Evolutionary conservation across 1,140 invertebrate genomes (phyloP), one percentile per base, ranked within the genome.

Genomic region (Anadara kagoshimensis): DNA sequence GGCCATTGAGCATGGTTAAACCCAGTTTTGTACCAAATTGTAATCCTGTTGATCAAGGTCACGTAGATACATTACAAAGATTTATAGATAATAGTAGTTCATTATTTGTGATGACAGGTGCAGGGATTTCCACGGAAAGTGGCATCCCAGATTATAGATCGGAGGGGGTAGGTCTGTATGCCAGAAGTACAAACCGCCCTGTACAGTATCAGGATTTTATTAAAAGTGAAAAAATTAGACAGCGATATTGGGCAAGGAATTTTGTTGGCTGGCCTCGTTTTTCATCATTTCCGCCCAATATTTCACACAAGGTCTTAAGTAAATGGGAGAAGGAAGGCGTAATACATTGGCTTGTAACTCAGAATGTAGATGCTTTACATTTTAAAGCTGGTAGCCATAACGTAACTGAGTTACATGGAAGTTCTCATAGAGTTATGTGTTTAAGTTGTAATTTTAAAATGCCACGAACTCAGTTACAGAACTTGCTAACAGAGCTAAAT

Each of bases 291-390:
- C 73, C 83, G 54, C 92, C 92, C 22, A 93, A 93, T 81, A 73
- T 74, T 24, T 82, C 85, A 24, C 92, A 93, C 81, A 54, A 69
- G 5, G 82, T 83, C 20, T 82, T 93, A 41, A 87, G 89, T 16
- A 72, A 89, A 18, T 92, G 91, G 91, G 91, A 93, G 81, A 75
- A 72, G 26, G 76, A 69, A 5, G 88, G 90, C 10, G 87, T 86
- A 73, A 62, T 91, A 12, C 62, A 80, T 41, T 88, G 87, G 84
- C 53, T 89, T 8, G 93, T 99, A 5, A 99, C 98, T 2, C 98
- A 99, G 89, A 99, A 99, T 92, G 97, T 99, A 1, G 98, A 99
- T 87, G 92, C 93, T 69, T 90, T 99, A 11, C 97, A 99, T 89
- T 90, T 90, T 18, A 98, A 97, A 90, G 97, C 97, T 36, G 97